Evolutionary conservation across 2,888 invertebrate genomes (phyloP), one percentile per base, ranked within the genome.

Genomic region (Epirrhoe alternata): DNA sequence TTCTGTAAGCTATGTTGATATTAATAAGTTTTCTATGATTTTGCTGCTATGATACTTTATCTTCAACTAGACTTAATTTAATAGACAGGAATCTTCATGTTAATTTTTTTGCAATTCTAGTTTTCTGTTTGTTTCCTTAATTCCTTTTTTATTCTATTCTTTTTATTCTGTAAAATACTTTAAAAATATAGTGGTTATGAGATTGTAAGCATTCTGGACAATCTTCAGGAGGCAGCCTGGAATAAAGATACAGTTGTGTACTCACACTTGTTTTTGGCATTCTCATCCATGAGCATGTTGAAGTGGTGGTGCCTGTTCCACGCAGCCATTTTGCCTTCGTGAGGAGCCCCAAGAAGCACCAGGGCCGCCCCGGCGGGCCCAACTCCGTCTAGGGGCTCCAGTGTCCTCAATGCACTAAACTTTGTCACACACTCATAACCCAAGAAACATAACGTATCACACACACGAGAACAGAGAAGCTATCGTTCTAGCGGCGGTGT

Each of bases 221-320:
- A 14, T 2, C 8, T 53, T 53, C 35, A 53, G 35, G 7, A 35
- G 35, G 1, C 35, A 35, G 16, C n/a, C n/a, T n/a, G n/a, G n/a
- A n/a, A n/a, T n/a, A n/a, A n/a, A n/a, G n/a, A n/a, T n/a, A n/a
- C n/a, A n/a, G 3, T 31, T 31, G 2, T 8, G 16, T 35, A 94
- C 95, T 95, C 88, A 95, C 95, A 92, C 94, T 95, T 95, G 82
- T 94, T 94, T 92, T 95, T 95, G 86, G 94, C 94, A 92, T 95
- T 95, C 88, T 94, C 94, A 78, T 95, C 95, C 95, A 95, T 94
- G 85, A 95, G 94, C 94, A 95, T 94, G 86, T 88, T 92, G 90
- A 95, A 94, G 90, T 95, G 95, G 90, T 95, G 95, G 93, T 96
- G 95, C 92, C 95, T 95, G 88, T 95, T 95, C 95, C 96, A 96